phyloP scores from a whole-genome alignment of 2,113 vertebrate species.

The Saguinus midas region DNA sequence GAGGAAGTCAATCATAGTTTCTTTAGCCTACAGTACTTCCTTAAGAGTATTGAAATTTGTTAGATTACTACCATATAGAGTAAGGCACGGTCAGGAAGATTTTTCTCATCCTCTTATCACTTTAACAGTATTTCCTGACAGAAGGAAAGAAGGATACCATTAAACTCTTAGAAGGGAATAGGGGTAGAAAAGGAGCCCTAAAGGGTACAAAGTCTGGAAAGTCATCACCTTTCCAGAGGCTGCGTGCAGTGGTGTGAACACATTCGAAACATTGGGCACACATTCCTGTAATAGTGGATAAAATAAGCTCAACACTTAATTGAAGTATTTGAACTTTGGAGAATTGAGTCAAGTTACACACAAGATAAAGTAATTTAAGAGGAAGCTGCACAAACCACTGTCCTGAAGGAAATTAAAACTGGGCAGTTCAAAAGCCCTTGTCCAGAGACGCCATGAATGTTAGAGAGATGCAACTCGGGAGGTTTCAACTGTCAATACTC shows the following conservation, averaged over 20 bases:
- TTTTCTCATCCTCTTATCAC: background rate
- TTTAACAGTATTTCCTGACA: background rate
- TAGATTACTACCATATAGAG: background rate
- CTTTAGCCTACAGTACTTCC: background rate
- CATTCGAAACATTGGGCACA: background rate
- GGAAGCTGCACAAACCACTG: background rate
- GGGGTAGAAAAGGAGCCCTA: background rate
- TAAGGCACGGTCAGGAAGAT: background rate
- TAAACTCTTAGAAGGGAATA: background rate
- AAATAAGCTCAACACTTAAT: background rate
- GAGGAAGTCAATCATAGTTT: background rate
- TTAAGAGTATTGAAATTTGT: background rate
- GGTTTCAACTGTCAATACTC: background rate
- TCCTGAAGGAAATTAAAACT: background rate
- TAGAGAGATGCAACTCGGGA: background rate
- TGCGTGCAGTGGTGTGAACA: no score
- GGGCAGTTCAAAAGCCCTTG: background rate
- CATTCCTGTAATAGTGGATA: background rate
- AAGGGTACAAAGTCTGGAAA: background rate
- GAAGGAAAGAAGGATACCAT: background rate
- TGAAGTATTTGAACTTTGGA: background rate
- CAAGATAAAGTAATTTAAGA: background rate
- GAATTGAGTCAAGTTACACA: background rate
- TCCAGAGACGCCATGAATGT: background rate
- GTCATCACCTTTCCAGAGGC: background rate